phyloP scores from a whole-genome alignment of 2,888 invertebrate species.

The Rotaria macrura region DNA sequence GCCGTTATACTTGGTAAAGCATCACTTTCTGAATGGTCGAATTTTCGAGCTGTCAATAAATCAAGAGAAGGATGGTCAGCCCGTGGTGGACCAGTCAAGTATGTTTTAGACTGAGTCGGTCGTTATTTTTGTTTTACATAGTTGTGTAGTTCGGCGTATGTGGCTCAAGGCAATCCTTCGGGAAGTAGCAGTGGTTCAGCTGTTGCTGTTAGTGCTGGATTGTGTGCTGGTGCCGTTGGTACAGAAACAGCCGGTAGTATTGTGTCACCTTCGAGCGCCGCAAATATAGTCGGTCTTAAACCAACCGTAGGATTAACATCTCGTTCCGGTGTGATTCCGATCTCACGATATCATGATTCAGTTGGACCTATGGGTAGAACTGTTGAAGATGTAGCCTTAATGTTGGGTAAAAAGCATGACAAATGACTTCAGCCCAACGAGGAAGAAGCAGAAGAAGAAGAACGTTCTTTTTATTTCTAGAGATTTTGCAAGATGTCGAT shows the following conservation, averaged over 20 bases:
- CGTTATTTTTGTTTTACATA: neutral
- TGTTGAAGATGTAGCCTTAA: neutral
- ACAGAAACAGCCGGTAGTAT: slow-evolving; percentile 8
- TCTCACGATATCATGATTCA: neutral
- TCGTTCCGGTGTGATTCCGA: slow-evolving; percentile 9
- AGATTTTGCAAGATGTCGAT: neutral
- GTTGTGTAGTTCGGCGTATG: neutral
- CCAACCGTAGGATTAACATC: slow-evolving; percentile 15
- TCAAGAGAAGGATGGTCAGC: neutral
- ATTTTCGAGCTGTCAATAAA: neutral
- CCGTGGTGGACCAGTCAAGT: neutral
- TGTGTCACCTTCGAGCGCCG: neutral
- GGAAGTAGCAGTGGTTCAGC: slow-evolving; percentile 18
- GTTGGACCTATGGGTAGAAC: neutral
- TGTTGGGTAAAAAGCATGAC: neutral
- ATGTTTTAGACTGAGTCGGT: neutral
- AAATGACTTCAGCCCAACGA: neutral
- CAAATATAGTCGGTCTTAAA: neutral
- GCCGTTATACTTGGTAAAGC: neutral
- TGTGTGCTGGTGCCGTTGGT: neutral
- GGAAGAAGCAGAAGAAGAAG: neutral
- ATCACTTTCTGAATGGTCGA: neutral
- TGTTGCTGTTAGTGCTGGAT: neutral
- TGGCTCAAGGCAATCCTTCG: neutral
- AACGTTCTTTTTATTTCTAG: neutral